phyloP scores from a whole-genome alignment of 2,113 vertebrate species.

The Lophius piscatorius region DNA sequence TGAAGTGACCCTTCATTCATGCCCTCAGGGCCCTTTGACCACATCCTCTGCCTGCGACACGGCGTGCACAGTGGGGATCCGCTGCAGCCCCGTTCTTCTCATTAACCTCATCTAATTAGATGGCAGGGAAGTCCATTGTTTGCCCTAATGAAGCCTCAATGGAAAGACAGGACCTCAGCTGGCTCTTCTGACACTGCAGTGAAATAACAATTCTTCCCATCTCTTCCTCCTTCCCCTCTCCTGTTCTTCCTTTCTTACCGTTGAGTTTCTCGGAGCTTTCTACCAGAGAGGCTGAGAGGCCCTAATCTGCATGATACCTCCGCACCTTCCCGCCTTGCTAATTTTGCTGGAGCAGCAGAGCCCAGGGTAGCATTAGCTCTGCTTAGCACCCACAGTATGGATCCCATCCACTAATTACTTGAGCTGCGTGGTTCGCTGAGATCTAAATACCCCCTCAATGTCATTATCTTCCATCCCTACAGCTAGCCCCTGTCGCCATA shows the following conservation, averaged over 20 bases:
- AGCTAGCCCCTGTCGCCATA: slow-evolving; percentile 82
- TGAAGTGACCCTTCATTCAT: slow-evolving; percentile 17
- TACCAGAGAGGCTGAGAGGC: slow-evolving; percentile 40
- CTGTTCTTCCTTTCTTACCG: slow-evolving; percentile 4
- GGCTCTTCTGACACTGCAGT: slow-evolving; percentile 83
- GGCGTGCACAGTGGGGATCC: slow-evolving; percentile 61
- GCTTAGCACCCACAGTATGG: slow-evolving; percentile 95
- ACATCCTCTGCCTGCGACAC: slow-evolving; percentile 41
- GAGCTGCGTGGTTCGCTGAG: slow-evolving; percentile 95
- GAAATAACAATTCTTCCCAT: slow-evolving; percentile 83
- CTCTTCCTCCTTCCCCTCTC: neutral
- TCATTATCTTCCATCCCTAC: slow-evolving; percentile 94
- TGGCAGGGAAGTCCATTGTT: slow-evolving; percentile 88
- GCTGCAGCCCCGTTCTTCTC: slow-evolving; percentile 85
- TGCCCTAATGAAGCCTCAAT: slow-evolving; percentile 94
- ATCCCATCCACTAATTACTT: slow-evolving; percentile 96
- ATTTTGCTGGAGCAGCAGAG: slow-evolving; percentile 80
- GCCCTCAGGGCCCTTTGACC: slow-evolving; percentile 52
- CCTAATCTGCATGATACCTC: too few species aligned
- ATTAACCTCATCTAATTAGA: slow-evolving; percentile 99
- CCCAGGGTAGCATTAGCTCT: slow-evolving; percentile 90
- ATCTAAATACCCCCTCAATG: slow-evolving; percentile 97
- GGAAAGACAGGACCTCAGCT: slow-evolving; percentile 85
- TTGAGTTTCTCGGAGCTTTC: slow-evolving; percentile 38
- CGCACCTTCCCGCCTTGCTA: slow-evolving; percentile 81